Base-by-base conservation (phyloP, 23 tunicate genomes). In the Styela clava region DNA sequence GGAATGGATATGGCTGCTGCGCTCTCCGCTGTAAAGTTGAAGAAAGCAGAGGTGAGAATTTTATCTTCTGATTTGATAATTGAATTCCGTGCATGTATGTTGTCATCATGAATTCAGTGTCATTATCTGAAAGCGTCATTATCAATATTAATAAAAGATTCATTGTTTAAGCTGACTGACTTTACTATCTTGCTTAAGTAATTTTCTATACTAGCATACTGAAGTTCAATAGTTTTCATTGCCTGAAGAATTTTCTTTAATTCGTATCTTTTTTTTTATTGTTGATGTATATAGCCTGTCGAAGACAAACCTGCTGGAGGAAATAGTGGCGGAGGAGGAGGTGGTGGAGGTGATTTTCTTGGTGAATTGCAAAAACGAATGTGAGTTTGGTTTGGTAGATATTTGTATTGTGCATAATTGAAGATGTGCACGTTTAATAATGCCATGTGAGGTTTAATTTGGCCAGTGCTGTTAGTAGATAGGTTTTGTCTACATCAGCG, bases 311-410 rank as follows among this genome's bases (percentile, higher is more conserved):
- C 78, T 16, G 52, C 37, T 16, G 81, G 81, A 24, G 78, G 85
- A n/a, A n/a, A n/a, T 2, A n/a, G 81, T 27, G 73, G 91, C 0
- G 83, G 88, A 16, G 63, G 77, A 52, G 86, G 91, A 1, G 88
- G 97, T 65, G 98, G 98, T 22, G 93, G 98, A 0, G 69, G 83
- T 16, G 93, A 84, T 63, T 61, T 93, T 37, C 85, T 93, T 86
- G 98, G 83, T 24, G 98, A 93, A 62, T 84, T 93, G 34, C 98
- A 84, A 52, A 84, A 83, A 79, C 78, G 78, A 62, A 86, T 91
- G 97, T 76, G 31, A 44, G 81, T 44, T 44, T n/a, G 16, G 24
- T 12, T 24, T 21, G 64, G 64, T 21, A 19, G n/a, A 22, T 69
- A 22, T 27, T 69, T 69, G n/a, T 25, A 0, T 0, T 0, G 74